Evolutionary conservation across 2,888 invertebrate species (phyloP).

Genomic region (Drosophila greeni): DNA sequence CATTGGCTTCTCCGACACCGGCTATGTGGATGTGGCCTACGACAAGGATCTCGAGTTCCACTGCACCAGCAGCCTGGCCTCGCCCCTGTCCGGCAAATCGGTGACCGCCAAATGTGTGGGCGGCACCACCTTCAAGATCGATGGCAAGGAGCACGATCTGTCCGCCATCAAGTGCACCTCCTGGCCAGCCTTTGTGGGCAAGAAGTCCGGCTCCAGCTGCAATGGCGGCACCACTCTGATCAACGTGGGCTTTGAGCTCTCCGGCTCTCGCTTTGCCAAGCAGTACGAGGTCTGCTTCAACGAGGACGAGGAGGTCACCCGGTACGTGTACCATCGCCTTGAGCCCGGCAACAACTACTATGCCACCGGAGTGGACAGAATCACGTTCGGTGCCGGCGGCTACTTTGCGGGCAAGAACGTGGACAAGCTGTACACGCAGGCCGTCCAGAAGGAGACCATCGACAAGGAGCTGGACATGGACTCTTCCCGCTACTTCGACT

Average conservation of each 20-base stretch:
- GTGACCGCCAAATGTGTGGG: conserved; percentile 65
- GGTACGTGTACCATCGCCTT: conserved; percentile 75
- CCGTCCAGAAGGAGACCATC: conserved; percentile 73
- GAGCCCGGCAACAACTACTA: conserved; percentile 76
- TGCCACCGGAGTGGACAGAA: conserved; percentile 76
- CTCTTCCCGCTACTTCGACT: conserved; percentile 57
- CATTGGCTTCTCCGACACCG: conserved; percentile 55
- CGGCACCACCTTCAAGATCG: conserved; percentile 59
- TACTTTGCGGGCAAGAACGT: conserved; percentile 72
- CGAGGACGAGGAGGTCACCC: conserved; percentile 70
- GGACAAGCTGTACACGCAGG: conserved; percentile 73
- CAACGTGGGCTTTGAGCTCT: conserved; percentile 76
- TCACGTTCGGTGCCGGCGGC: conserved; percentile 68
- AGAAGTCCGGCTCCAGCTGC: conserved; percentile 68
- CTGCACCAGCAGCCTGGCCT: conserved; percentile 62
- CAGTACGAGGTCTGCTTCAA: conserved; percentile 78
- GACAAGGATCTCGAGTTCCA: conserved; percentile 66
- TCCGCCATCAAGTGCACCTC: conserved; percentile 70
- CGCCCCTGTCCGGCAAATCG: conserved; percentile 54
- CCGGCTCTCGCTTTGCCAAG: conserved; percentile 65
- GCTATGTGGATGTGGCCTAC: conserved; percentile 52
- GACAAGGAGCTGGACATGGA: conserved; percentile 66
- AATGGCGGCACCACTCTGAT: conserved; percentile 64
- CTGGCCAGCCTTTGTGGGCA: conserved; percentile 68
- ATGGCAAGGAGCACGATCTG: conserved; percentile 59